phyloP scores from a whole-genome alignment of 2,797 vertebrate genomes.

The Liasis olivaceus region DNA sequence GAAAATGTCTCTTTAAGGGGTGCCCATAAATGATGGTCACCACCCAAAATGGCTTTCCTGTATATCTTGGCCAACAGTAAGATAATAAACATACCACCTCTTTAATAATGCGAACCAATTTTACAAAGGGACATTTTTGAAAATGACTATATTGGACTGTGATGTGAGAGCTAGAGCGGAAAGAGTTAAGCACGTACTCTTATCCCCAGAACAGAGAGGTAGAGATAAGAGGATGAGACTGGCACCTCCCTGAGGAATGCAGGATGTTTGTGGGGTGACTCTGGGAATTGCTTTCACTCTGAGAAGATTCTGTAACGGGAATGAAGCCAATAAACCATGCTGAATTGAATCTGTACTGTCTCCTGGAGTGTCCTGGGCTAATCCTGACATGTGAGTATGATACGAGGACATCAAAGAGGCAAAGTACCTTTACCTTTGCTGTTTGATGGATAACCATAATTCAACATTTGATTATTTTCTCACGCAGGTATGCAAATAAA shows the following conservation, averaged over 20 bases:
- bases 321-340: no score
- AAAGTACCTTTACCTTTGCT: background rate
- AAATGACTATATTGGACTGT: background rate
- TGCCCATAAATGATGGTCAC: background rate
- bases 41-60: background rate
- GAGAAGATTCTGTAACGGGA: no score
- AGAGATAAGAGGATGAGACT: no score
- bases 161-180: no score
- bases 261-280: no score
- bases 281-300: no score
- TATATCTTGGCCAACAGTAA: background rate
- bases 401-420: background rate
- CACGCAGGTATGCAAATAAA: background rate
- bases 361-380: no score
- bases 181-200: no score
- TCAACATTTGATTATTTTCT: background rate
- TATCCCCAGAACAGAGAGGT: no score
- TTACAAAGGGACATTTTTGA: background rate
- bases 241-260: no score
- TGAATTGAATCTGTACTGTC: no score
- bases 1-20: background rate
- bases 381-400: background rate
- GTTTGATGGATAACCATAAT: no score
- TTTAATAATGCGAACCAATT: background rate
- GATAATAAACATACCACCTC: background rate